Conservation (phyloP, 1,140 invertebrate genomes). For the Drosophila pandora region DNA sequence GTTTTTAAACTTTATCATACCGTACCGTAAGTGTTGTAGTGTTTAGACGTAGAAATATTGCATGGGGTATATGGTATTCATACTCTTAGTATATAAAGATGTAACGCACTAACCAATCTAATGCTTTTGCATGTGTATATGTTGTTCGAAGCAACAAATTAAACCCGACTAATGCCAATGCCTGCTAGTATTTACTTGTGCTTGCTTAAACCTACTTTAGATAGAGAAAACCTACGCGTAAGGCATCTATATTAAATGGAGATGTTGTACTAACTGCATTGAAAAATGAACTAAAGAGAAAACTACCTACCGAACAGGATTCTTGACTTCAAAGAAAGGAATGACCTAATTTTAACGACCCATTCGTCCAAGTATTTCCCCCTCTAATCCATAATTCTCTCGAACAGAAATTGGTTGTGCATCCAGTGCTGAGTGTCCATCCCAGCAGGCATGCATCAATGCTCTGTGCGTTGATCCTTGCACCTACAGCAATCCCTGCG, state of each 20-base stretch:
- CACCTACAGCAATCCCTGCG: slow-evolving; percentile 88
- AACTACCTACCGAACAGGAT: slow-evolving; percentile 63
- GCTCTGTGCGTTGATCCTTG: slow-evolving; percentile 91
- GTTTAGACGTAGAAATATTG: slow-evolving; percentile 19
- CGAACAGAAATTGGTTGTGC: slow-evolving; percentile 88
- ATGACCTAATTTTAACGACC: slow-evolving; percentile 46
- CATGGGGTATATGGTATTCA: slow-evolving; percentile 53
- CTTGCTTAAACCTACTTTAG: slow-evolving; percentile 20
- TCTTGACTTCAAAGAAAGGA: slow-evolving; percentile 56
- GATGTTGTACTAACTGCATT: slow-evolving; percentile 69
- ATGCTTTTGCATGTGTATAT: slow-evolving; percentile 75
- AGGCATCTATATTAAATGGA: slow-evolving; percentile 18
- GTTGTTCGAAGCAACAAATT: slow-evolving; percentile 59
- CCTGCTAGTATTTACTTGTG: slow-evolving; percentile 44
- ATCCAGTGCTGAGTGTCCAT: slow-evolving; percentile 89
- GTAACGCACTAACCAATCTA: slow-evolving; percentile 61
- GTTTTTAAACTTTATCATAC: slow-evolving; percentile 39
- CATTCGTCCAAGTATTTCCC: slow-evolving; percentile 16
- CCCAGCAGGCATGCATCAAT: slow-evolving; percentile 90
- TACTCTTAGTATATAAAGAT: slow-evolving; percentile 3
- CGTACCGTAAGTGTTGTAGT: slow-evolving; percentile 53
- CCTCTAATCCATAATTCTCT: slow-evolving; percentile 70
- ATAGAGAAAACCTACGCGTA: slow-evolving; percentile 4
- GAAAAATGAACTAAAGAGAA: slow-evolving; percentile 58
- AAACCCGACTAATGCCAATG: slow-evolving; percentile 43